A percentile compares a stretch with the other conserved stretches of the same genome.
Conservation (phyloP, 2,113 vertebrate species). For the Petrocephalus microphthalmus region DNA sequence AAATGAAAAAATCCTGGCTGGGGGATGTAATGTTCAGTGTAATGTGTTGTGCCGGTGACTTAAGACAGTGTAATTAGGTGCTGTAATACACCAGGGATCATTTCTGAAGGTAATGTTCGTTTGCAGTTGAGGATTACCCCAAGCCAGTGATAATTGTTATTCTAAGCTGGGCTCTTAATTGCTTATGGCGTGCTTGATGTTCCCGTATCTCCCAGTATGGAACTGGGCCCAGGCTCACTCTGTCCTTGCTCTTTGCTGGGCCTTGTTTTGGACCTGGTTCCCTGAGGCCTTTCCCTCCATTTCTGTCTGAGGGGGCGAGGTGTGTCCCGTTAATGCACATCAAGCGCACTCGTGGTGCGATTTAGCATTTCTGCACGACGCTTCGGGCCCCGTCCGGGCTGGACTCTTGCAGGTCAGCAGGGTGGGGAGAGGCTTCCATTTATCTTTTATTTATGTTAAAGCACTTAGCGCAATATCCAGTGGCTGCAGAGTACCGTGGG, state of each 20-base stretch:
- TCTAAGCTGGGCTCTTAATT: too few relatives aligned
- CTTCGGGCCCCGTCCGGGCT: not conserved
- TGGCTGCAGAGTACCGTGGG: constrained; percentile 11
- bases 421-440: not conserved
- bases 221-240: not conserved
- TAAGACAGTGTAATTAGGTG: too few relatives aligned
- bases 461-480: constrained; percentile 4
- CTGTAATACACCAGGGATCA: too few relatives aligned
- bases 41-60: too few relatives aligned
- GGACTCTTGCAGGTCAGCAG: not conserved
- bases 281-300: not conserved
- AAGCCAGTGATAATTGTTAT: too few relatives aligned
- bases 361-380: not conserved
- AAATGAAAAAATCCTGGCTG: too few relatives aligned
- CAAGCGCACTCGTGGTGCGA: not conserved
- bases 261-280: not conserved
- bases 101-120: too few relatives aligned
- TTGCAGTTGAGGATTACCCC: too few relatives aligned
- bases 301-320: not conserved
- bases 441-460: constrained; percentile 4
- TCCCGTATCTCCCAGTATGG: not conserved
- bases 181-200: too few relatives aligned
- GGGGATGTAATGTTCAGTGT: too few relatives aligned
- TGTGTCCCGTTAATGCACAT: not conserved
- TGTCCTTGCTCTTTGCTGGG: not conserved